phyloP scores from a whole-genome alignment of 2,113 vertebrate genomes.

The Cettia cetti region DNA sequence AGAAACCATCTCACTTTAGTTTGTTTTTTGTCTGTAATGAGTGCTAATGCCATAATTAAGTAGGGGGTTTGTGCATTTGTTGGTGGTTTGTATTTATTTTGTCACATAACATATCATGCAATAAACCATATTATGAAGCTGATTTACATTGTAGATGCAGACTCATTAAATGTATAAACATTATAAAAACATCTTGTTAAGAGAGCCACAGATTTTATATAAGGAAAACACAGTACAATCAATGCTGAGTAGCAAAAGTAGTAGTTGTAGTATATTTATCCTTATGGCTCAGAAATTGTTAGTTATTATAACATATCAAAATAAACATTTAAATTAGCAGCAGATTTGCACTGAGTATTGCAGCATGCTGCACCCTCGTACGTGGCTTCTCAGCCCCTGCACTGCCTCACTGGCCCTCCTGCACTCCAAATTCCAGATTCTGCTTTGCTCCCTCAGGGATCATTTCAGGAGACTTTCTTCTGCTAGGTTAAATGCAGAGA shows the following conservation, averaged over 20 bases:
- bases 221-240: not conserved
- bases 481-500: not conserved
- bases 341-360: not conserved
- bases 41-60: not conserved
- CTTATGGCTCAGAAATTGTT: not conserved
- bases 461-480: not conserved
- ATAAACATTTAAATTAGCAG: not conserved
- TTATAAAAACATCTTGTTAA: not conserved
- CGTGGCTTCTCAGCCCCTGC: not conserved
- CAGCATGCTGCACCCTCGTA: rapidly evolving
- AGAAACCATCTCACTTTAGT: not conserved
- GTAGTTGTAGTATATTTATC: not conserved
- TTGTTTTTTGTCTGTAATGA: not conserved
- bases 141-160: not conserved
- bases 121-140: not conserved
- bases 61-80: not conserved
- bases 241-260: not conserved
- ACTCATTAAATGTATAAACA: not conserved
- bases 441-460: not conserved
- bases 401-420: not conserved
- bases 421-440: not conserved
- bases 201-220: not conserved
- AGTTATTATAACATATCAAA: not conserved
- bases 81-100: not conserved
- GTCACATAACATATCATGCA: not conserved